Percentiles rank a stretch among this genome's conserved stretches.
Conservation (phyloP, 2,797 vertebrate genomes). For the Momotus momota region DNA sequence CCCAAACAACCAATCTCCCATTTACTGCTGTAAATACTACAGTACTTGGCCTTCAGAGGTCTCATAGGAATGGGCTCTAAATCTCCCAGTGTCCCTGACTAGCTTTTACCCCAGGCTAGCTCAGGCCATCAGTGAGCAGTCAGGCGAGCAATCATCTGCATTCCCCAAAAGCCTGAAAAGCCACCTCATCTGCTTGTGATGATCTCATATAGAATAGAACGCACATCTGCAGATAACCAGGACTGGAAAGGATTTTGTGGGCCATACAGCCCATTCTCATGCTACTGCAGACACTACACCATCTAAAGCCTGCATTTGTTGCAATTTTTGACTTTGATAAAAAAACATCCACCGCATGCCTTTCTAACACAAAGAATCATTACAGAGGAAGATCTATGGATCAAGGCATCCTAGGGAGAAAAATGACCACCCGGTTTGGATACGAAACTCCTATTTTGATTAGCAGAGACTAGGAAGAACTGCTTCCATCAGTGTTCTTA, state of each 20-base stretch:
- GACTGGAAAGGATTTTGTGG: background rate
- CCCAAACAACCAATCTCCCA: background rate
- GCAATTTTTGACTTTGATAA: background rate
- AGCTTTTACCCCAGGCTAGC: background rate
- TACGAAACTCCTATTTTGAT: background rate
- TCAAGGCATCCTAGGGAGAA: background rate
- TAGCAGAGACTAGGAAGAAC: background rate
- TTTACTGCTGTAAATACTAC: background rate
- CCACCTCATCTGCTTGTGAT: background rate
- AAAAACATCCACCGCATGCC: background rate
- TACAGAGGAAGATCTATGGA: background rate
- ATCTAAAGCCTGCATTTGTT: background rate
- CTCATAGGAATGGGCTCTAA: background rate
- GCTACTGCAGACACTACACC: background rate
- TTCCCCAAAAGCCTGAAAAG: background rate
- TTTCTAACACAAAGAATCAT: background rate
- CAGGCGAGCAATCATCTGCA: background rate
- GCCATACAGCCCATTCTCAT: background rate
- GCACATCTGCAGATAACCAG: background rate
- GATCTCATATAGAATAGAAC: background rate
- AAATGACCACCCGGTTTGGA: background rate
- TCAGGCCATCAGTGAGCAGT: background rate
- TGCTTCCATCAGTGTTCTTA: background rate
- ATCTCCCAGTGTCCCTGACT: background rate
- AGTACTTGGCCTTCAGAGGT: background rate